phyloP scores from a whole-genome alignment of 2,113 vertebrate species.

The Craseonycteris thonglongyai region DNA sequence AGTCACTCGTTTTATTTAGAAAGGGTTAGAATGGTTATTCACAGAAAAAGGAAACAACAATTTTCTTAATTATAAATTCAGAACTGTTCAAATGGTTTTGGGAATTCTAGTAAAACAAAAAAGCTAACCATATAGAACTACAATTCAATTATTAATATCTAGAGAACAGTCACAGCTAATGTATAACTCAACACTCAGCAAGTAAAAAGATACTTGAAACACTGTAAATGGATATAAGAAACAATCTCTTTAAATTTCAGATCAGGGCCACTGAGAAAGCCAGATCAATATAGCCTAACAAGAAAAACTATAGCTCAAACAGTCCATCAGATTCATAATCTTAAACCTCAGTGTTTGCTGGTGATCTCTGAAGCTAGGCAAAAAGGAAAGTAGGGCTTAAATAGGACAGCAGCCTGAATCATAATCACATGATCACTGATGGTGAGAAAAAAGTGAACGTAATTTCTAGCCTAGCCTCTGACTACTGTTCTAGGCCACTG shows the following conservation, averaged over 20 bases:
- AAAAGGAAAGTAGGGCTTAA: background rate
- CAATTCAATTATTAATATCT: background rate
- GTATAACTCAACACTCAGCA: background rate
- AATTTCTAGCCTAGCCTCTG: background rate
- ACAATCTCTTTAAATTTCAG: background rate
- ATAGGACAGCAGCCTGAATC: background rate
- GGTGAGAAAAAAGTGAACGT: too few relatives aligned
- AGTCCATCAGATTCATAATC: background rate
- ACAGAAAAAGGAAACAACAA: conserved; percentile 15
- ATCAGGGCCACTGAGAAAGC: background rate
- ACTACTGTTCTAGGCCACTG: background rate
- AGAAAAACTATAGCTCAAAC: background rate
- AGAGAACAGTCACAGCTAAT: background rate
- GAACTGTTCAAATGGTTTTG: background rate
- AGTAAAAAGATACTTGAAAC: conserved; percentile 8
- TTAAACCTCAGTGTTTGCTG: background rate
- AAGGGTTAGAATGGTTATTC: background rate
- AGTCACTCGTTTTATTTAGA: background rate
- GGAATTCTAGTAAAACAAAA: background rate
- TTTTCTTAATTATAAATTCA: conserved; percentile 8
- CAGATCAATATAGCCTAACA: background rate
- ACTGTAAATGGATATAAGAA: background rate
- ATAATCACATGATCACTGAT: too few relatives aligned
- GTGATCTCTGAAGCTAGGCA: background rate
- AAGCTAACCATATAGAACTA: background rate